Evolutionary conservation across 2,113 vertebrate species (phyloP).

Genomic region (Microtus richardsoni): DNA sequence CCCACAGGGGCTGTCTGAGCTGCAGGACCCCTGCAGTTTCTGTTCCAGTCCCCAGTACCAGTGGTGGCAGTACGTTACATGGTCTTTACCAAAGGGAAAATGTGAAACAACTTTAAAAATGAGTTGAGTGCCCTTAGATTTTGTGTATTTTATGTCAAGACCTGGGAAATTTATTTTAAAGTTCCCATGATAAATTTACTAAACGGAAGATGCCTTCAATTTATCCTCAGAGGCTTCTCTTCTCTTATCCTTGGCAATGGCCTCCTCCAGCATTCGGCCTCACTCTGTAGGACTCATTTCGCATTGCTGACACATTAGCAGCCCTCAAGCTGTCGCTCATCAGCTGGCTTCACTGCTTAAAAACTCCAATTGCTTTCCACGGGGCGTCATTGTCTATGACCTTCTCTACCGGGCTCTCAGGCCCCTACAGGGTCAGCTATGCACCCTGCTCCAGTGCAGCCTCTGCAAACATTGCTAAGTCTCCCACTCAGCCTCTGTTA

Average conservation of each 20-base stretch:
- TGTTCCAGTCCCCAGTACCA: background rate
- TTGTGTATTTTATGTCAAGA: conserved; percentile 3
- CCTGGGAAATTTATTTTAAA: background rate
- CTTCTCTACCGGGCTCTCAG: background rate
- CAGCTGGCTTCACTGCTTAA: background rate
- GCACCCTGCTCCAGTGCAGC: rapidly evolving
- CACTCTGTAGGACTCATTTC: background rate
- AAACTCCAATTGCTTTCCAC: background rate
- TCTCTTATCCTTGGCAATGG: background rate
- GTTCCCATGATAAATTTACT: background rate
- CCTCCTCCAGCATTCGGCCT: background rate
- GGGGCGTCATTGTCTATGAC: background rate
- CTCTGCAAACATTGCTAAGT: rapidly evolving
- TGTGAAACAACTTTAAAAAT: background rate
- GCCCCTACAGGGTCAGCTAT: background rate
- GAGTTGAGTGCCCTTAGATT: background rate
- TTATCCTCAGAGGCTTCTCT: background rate
- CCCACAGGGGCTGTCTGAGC: too few relatives aligned
- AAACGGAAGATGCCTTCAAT: background rate
- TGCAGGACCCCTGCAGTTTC: background rate
- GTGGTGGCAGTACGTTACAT: rapidly evolving
- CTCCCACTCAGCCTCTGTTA: too few relatives aligned
- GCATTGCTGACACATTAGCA: background rate
- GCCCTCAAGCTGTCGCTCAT: background rate
- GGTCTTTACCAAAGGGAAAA: background rate